phyloP scores from a whole-genome alignment of 1,140 invertebrate genomes.

The Drosophila tristis region DNA sequence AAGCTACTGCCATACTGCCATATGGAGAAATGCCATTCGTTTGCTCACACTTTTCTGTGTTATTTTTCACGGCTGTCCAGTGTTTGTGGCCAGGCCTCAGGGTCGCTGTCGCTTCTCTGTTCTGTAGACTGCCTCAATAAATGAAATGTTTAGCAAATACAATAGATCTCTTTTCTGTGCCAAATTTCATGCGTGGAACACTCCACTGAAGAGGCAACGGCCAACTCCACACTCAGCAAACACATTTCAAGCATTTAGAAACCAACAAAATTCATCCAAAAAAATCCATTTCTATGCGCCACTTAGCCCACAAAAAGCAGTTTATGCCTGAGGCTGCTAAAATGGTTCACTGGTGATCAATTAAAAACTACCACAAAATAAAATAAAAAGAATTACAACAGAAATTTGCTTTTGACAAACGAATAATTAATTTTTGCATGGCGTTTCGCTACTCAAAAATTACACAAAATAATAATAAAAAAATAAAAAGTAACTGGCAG shows the following conservation, averaged over 20 bases:
- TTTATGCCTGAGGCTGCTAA: slow-evolving; percentile 21
- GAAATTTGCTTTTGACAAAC: slow-evolving; percentile 44
- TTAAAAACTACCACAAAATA: slow-evolving; percentile 22
- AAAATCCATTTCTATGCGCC: slow-evolving; percentile 29
- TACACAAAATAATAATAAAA: neutral
- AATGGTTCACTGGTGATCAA: slow-evolving; percentile 40
- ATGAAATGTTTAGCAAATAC: slow-evolving; percentile 27
- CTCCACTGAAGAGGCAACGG: slow-evolving; percentile 28
- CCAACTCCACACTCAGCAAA: slow-evolving; percentile 24
- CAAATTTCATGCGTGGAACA: slow-evolving; percentile 53
- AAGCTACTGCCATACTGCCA: slow-evolving; percentile 10
- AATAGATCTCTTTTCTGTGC: slow-evolving; percentile 6
- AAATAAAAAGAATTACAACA: slow-evolving; percentile 9
- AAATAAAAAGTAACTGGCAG: neutral
- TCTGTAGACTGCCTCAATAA: slow-evolving; percentile 46
- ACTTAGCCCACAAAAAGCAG: slow-evolving; percentile 41
- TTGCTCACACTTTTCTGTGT: slow-evolving; percentile 4
- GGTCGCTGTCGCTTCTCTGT: too few species aligned
- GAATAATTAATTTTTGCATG: slow-evolving; percentile 42
- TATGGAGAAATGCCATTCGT: neutral
- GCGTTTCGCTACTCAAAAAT: slow-evolving; percentile 9
- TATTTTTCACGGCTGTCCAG: slow-evolving; percentile 57
- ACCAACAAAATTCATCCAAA: neutral
- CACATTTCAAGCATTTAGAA: slow-evolving; percentile 28
- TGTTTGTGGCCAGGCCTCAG: slow-evolving; percentile 9